Evolutionary conservation across 2,113 vertebrate species (phyloP), one percentile per base, ranked within the genome.

Genomic region (Lichenostomus cassidix): DNA sequence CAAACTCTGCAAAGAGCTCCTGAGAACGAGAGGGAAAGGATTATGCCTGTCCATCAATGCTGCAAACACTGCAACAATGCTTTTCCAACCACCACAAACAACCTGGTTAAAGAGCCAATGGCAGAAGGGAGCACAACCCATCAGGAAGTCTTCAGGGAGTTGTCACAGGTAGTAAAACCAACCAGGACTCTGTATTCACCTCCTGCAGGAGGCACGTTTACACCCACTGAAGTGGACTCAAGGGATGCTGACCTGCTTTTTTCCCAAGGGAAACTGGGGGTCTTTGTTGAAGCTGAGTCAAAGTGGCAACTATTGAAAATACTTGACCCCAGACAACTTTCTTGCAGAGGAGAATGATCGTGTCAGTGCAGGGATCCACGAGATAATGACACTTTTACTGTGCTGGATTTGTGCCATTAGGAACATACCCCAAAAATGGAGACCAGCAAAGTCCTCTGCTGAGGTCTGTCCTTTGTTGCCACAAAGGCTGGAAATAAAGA

Each of bases 1-100:
- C 99, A 75, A 99, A 99, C 67, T 99, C 99, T 0, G 99, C 99
- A 90, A 99, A 99, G 52, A 99, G 98, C 71, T 99, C 99, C 99
- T 99, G 95, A 12, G 35, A 39, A 71, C 1, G 3, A 77, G 12
- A 21, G 15, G 80, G 80, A 27, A 15, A 37, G 35, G 35, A 0
- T 6, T 6, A 0, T 0, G 20, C 23, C 47, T 0, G 0, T 24
- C 49, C 5, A 1, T 63, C 49, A 52, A 10, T 0, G 0, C 49
- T 15, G 12, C 21, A 2, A 9, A 10, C 15, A 3, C 19, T 6
- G 2, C 47, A 5, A 5, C 4, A 7, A 2, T 0, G 1, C 52
- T 15, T 20, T 5, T 19, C 15, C 31, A 46, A 12, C 14, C 59
- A 22, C 16, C 27, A 10, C 1, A 2, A 17, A 11, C 19, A 67